Evolutionary conservation across 1,140 invertebrate species (phyloP).

Genomic region (Zaprionus gabonicus): DNA sequence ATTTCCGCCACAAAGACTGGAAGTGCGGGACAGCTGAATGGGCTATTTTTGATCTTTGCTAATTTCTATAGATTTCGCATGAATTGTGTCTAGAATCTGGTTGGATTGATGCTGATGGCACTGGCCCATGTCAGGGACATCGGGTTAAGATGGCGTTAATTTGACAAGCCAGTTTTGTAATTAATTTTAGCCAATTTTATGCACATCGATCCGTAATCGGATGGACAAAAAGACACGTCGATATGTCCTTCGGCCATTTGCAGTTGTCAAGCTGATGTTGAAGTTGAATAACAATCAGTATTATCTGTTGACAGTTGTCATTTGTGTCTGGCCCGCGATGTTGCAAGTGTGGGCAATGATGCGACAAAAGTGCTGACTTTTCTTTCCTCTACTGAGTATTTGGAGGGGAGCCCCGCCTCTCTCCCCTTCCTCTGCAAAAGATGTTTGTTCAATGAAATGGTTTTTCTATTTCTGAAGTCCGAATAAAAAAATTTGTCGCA

Average conservation of each 20-base stretch:
- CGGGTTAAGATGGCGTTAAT: conserved; percentile 47
- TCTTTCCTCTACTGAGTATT: conserved; percentile 30
- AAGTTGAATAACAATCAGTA: conserved; percentile 20
- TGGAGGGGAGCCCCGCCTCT: too few species aligned
- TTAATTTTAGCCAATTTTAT: conserved; percentile 63
- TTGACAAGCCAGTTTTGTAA: conserved; percentile 64
- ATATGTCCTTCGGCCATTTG: conserved; percentile 38
- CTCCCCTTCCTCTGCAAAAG: not conserved
- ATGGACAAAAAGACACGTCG: conserved; percentile 5
- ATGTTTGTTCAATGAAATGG: conserved; percentile 28
- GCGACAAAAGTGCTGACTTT: conserved; percentile 20
- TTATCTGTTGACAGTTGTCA: conserved; percentile 4
- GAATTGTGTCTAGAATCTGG: conserved; percentile 42
- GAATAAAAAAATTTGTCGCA: conserved; percentile 56
- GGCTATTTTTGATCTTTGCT: conserved; percentile 27
- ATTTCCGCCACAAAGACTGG: conserved; percentile 36
- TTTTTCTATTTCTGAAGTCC: conserved; percentile 43
- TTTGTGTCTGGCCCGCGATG: not conserved
- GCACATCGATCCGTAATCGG: conserved; percentile 35
- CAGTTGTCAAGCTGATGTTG: conserved; percentile 2
- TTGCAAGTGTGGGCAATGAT: conserved; percentile 28
- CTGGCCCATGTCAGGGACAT: conserved; percentile 57
- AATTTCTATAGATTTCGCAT: conserved; percentile 20
- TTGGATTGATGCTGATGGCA: conserved; percentile 32
- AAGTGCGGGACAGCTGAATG: conserved; percentile 4